Base-by-base conservation (phyloP, 2,797 vertebrate species). In the Anguilla megastoma region DNA sequence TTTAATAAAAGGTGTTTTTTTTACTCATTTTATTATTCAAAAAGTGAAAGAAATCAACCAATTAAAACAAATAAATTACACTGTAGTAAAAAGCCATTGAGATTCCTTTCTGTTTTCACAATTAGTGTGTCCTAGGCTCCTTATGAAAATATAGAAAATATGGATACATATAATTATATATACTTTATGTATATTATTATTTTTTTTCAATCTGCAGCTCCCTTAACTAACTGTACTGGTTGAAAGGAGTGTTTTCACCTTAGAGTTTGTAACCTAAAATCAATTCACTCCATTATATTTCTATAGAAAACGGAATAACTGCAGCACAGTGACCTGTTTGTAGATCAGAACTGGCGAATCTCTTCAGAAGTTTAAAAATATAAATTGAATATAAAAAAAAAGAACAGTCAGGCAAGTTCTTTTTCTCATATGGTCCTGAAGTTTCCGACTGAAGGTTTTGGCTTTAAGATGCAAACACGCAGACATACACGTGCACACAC, bases 61-160 rank as follows among this genome's bases (percentile, higher is more conserved):
- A 95, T 91, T 89, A 93, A 92, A 95, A 95, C 94, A 95, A 96
- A 96, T 96, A 96, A 96, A 91, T 96, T 96, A 96, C 92, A 95
- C 92, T 92, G 94, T 95, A 94, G 94, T 95, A 96, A 96, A 95
- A 96, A 96, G 95, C 95, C 95, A 90, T 95, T 94, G 93, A 95
- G 93, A 96, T 94, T 93, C 93, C 92, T 90, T 93, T 94, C 92
- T 10, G 69, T 94, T 92, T 88, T 93, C 90, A 91, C 90, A 92
- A 90, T 96, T 95, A 95, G 95, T 96, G 95, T 96, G 91, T 85
- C 93, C 69, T 71, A 96, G 16, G 96, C 93, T 95, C 93, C 93
- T 93, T 96, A 96, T 89, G 94, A 96, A 96, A 96, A 96, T 96
- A 96, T 96, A 95, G 93, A 96, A 96, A 96, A 94, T 87, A 86